Evolutionary conservation across 2,113 vertebrate species (phyloP).

Genomic region (Spea bombifrons): DNA sequence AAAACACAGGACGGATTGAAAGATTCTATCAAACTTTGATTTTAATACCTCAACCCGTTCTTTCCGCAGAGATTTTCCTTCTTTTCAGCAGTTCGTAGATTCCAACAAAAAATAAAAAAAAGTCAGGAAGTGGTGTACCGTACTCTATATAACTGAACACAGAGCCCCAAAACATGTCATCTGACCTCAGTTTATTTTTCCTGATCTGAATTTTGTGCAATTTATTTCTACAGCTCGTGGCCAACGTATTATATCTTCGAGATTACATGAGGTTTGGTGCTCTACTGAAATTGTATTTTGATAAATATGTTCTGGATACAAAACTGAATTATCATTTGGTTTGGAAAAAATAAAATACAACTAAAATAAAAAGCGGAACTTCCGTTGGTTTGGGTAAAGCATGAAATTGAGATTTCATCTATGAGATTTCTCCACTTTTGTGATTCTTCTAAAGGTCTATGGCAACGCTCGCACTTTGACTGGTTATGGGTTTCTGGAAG

Average conservation of each 20-base stretch:
- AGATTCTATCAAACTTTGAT: constrained; percentile 27
- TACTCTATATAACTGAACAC: not conserved
- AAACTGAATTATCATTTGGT: too few species aligned
- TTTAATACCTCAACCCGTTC: constrained; percentile 11
- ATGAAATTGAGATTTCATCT: too few species aligned
- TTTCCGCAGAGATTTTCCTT: constrained; percentile 9
- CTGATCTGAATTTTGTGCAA: not conserved
- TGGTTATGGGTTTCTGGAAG: too few species aligned
- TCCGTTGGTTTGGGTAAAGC: too few species aligned
- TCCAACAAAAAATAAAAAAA: not conserved
- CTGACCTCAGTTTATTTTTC: constrained; percentile 10
- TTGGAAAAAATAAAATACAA: too few species aligned
- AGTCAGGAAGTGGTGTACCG: constrained; percentile 1
- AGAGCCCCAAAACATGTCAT: not conserved
- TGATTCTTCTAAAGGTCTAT: too few species aligned
- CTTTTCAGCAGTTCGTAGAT: constrained; percentile 21
- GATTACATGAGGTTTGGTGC: too few species aligned
- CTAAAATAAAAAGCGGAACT: too few species aligned
- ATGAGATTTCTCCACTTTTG: too few species aligned
- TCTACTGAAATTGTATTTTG: too few species aligned
- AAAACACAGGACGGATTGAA: constrained; percentile 7
- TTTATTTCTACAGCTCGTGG: not conserved
- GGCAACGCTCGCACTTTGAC: too few species aligned
- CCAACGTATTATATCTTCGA: not conserved
- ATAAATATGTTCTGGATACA: too few species aligned